Evolutionary conservation across 2,113 vertebrate genomes (phyloP), one percentile per base, ranked within the genome.

Genomic region (Himantopus leucocephalus): DNA sequence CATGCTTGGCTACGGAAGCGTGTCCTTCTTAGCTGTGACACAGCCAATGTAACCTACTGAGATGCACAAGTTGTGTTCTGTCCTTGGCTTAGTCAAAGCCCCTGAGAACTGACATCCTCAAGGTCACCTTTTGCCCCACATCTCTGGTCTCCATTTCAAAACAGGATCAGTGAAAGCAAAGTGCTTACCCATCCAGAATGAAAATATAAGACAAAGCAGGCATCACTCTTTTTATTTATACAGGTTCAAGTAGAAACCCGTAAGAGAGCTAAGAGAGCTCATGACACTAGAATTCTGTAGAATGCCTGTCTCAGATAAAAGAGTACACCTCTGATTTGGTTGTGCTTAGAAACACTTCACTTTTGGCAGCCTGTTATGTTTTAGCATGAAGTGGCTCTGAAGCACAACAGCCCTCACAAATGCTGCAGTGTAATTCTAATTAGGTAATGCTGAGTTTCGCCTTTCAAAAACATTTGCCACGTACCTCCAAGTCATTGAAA

Each of bases 401-500:
- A 80, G 68, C 47, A 77, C 55, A 32, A 48, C 2, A 66, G 59
- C 5, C 59, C 63, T 70, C 63, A 64, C 60, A 45, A 74, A 60
- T 2, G 2, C 26, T 41, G 43, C 30, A 32, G 27, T 14, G 8
- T 23, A 35, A 71, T 48, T 90, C 68, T 71, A 52, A 68, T 8
- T 5, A 4, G 27, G 8, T 29, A 43, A 81, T 0, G 2, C 4
- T 8, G 48, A 86, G n/a, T 59, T 91, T 19, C 75, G 83, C 35
- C 70, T 92, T 68, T 56, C 72, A 50, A 55, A 56, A 56, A n/a
- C 21, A 71, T 75, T 77, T 55, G 58, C 23, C 56, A 81, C 6
- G 16, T 78, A 99, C 99, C 99, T 99, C 99, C 94, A 99, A 98
- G 96, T 99, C 99, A 78, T 99, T 99, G 98, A 99, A 99, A 98